These are phyloP conservation scores for Drosophila arizonae DNA, from an alignment of 1,140 invertebrate genomes.

Conservation along the genomic window DNA sequence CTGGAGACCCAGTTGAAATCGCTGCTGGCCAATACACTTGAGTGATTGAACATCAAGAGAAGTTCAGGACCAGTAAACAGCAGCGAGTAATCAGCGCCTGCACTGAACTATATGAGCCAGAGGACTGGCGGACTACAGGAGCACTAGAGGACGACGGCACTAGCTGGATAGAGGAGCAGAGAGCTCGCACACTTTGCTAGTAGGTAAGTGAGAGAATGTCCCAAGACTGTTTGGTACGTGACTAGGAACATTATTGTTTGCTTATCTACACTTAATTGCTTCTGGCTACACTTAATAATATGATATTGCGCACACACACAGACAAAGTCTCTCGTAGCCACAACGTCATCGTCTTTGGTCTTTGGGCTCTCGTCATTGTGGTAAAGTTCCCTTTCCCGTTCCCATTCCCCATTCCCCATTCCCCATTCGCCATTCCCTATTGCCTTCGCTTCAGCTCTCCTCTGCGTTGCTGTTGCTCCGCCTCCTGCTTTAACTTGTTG, in stretches of 20 bases:
- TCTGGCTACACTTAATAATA: conserved; percentile 82
- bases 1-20: conserved; percentile 8
- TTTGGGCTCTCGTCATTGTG: conserved; percentile 41
- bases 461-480: conserved; percentile 11
- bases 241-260: conserved; percentile 82
- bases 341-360: conserved; percentile 55
- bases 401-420: not conserved
- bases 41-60: conserved; percentile 55
- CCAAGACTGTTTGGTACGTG: conserved; percentile 67
- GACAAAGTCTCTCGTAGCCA: conserved; percentile 34
- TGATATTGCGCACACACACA: conserved; percentile 44
- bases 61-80: conserved; percentile 22
- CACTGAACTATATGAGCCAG: not conserved
- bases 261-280: conserved; percentile 82
- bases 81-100: conserved; percentile 17
- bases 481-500: conserved; percentile 37
- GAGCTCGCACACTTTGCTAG: not conserved
- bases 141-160: too few relatives aligned
- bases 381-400: conserved; percentile 16
- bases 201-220: conserved; percentile 62
- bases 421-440: not conserved
- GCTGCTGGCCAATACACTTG: conserved; percentile 56
- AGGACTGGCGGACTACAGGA: not conserved
- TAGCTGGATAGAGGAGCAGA: not conserved
- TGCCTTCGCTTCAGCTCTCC: not conserved